A percentile compares a stretch with the other conserved stretches of the same genome.
Conservation (phyloP, 2,113 vertebrate species). For the Raja brachyura region DNA sequence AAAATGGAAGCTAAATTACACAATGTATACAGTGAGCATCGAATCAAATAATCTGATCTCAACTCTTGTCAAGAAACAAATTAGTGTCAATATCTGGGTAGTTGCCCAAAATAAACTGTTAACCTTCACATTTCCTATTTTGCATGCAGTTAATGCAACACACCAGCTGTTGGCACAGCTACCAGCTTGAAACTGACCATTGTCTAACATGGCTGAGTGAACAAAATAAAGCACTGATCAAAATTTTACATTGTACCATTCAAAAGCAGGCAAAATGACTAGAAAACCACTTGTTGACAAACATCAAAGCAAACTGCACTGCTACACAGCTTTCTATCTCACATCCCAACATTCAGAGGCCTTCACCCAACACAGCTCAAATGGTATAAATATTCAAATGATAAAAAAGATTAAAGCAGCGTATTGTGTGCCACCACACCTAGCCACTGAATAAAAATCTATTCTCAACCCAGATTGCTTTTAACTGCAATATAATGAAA, state of each 20-base stretch:
- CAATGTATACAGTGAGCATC: not conserved
- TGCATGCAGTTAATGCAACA: not conserved
- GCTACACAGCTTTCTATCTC: not conserved
- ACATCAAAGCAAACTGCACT: not conserved
- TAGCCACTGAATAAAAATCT: not conserved
- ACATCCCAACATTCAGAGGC: not conserved
- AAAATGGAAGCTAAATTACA: slow-evolving; percentile 13
- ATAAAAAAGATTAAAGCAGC: not conserved
- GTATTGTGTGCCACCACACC: not conserved
- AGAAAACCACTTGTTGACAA: not conserved
- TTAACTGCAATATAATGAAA: not conserved
- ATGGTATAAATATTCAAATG: not conserved
- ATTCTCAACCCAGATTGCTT: not conserved
- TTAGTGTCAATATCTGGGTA: not conserved
- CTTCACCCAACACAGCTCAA: not conserved
- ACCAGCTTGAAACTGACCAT: not conserved
- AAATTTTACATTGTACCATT: slow-evolving; percentile 2
- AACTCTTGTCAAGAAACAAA: not conserved
- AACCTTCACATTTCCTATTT: slow-evolving; percentile 4
- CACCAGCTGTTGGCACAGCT: not conserved
- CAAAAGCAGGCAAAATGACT: not conserved
- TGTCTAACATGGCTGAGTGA: not conserved
- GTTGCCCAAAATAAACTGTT: not conserved
- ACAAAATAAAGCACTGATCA: not conserved
- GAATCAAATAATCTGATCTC: slow-evolving; percentile 2